Evolutionary conservation across 2,113 vertebrate species (phyloP).

Genomic region (Ranitomeya imitator): DNA sequence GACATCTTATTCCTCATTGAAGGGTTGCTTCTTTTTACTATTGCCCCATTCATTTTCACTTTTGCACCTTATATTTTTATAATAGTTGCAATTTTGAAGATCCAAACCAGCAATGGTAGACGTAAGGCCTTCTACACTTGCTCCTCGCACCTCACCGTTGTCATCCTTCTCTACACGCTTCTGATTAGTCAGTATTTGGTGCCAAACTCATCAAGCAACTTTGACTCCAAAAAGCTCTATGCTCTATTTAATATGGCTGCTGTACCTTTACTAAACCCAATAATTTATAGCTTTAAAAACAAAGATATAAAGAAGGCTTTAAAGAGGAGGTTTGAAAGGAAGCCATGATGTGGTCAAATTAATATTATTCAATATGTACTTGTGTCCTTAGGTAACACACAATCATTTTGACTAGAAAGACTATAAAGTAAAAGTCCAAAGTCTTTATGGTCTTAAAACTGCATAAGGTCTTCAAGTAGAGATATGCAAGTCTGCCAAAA

Average conservation of each 20-base stretch:
- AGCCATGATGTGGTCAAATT: neutral
- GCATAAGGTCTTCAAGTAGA: too few species aligned
- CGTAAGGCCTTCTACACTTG: slow-evolving; percentile 62
- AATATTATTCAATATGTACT: neutral
- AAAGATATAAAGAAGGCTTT: slow-evolving; percentile 15
- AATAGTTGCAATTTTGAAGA: slow-evolving; percentile 44
- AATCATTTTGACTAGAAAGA: neutral
- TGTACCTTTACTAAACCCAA: slow-evolving; percentile 43
- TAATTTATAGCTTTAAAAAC: slow-evolving; percentile 42
- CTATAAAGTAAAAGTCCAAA: neutral
- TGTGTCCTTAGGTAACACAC: too few species aligned
- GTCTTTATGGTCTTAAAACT: too few species aligned
- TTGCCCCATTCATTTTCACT: slow-evolving; percentile 44
- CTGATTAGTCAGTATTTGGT: slow-evolving; percentile 59
- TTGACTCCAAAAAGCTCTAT: slow-evolving; percentile 35
- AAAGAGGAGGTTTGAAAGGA: neutral
- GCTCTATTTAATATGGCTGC: slow-evolving; percentile 39
- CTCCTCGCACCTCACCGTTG: slow-evolving; percentile 56
- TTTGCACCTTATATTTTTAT: slow-evolving; percentile 55
- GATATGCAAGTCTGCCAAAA: too few species aligned
- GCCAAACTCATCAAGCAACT: slow-evolving; percentile 39
- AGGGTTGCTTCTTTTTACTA: slow-evolving; percentile 35
- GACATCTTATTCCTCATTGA: slow-evolving; percentile 36
- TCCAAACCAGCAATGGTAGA: slow-evolving; percentile 51
- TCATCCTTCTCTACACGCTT: slow-evolving; percentile 58